Evolutionary conservation across 2,888 invertebrate genomes (phyloP), one percentile per base, ranked within the genome.

Genomic region (Cosmorhoe ocellata): DNA sequence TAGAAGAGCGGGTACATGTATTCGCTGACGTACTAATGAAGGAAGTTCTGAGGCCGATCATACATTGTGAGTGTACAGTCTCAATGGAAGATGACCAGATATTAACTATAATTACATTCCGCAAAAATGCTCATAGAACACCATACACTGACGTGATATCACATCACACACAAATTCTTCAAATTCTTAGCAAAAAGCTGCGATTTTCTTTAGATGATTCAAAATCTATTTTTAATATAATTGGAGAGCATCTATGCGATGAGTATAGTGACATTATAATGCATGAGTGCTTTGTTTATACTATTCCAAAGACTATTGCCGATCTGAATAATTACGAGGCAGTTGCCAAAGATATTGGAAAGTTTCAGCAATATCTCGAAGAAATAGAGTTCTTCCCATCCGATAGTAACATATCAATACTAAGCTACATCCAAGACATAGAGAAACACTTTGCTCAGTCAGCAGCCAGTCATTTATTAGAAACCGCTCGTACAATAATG

Each of bases 381-480:
- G 76, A 89, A 33, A 83, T 93, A 33, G 91, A 91, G 51, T 93
- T 94, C 57, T 92, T 95, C 56, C 82, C 88, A 1, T 75, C 88
- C 10, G 80, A 90, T 1, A 91, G 92, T 54, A 53, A 48, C 32
- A 76, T 86, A 24, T 91, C 93, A 0, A 87, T 97, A 40, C 76
- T 93, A 0, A 91, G 94, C 30, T 97, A 95, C 71, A 92, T 94
- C 1, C 91, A 92, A 18, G 93, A 96, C 75, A 92, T 96, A 49
- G 95, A 96, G 72, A 86, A 92, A 3, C 82, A 95, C 26, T 97
- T 95, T 79, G 93, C 95, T 26, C 93, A 94, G 68, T 95, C 95
- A 67, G 93, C 95, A 43, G 94, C 95, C 61, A 92, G 93, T 66
- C 92, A 93, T 59, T 93, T 95, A 57, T 77, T 95, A 46, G 92